Evolutionary conservation across 2,797 vertebrate species (phyloP).

Genomic region (Momotus momota): DNA sequence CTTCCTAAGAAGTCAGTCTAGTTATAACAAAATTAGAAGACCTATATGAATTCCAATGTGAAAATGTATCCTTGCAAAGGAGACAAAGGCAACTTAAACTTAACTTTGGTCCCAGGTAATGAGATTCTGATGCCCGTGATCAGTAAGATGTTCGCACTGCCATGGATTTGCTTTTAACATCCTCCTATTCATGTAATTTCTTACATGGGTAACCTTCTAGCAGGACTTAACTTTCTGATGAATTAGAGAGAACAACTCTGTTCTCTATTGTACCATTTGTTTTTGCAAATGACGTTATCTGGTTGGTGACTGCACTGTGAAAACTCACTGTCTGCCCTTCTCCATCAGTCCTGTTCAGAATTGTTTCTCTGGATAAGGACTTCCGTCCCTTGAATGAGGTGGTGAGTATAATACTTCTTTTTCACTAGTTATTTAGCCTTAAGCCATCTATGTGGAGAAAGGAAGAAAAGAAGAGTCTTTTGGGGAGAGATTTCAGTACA

Average conservation of each 20-base stretch:
- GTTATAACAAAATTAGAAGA: not conserved
- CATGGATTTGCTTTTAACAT: not conserved
- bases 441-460: not conserved
- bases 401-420: constrained; percentile 58
- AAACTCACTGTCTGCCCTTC: constrained; percentile 37
- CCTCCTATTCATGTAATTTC: not conserved
- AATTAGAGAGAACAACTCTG: not conserved
- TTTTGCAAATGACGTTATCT: not conserved
- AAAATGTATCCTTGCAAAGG: not conserved
- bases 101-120: not conserved
- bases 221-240: not conserved
- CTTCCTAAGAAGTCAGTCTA: not conserved
- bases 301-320: not conserved
- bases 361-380: constrained; percentile 81
- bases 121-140: not conserved
- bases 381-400: constrained; percentile 75
- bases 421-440: not conserved
- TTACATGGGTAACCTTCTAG: not conserved
- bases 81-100: not conserved
- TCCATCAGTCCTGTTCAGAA: constrained; percentile 85
- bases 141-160: not conserved
- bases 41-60: not conserved
- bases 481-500: not conserved
- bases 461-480: not conserved
- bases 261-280: not conserved